Evolutionary conservation across 92 coral and sea anemone genomes (phyloP).

Genomic region (Zoanthus gigantus): DNA sequence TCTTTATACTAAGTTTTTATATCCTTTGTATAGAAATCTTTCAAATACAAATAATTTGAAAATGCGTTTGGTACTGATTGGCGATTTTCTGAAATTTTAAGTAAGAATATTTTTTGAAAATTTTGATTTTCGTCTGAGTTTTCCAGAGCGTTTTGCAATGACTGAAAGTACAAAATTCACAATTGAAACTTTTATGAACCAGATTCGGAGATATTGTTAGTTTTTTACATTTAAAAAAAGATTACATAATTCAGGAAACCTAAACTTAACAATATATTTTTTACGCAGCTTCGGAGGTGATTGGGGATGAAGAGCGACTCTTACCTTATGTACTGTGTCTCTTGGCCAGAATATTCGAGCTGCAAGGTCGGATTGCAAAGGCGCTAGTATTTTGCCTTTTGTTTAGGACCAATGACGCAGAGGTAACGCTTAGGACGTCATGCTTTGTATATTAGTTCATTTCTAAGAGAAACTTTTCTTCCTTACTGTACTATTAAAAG

Average conservation of each 20-base stretch:
- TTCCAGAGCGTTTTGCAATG: too few species aligned
- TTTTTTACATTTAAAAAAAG: not conserved
- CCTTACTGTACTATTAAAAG: too few species aligned
- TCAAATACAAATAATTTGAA: too few species aligned
- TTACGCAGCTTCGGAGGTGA: not conserved
- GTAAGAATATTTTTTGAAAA: too few species aligned
- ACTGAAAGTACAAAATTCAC: too few species aligned
- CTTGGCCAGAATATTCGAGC: conserved; percentile 17
- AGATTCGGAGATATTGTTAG: not conserved
- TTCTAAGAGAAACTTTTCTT: too few species aligned
- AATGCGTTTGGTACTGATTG: too few species aligned
- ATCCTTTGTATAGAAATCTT: too few species aligned
- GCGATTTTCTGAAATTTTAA: too few species aligned
- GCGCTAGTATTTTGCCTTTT: not conserved
- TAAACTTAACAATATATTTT: not conserved
- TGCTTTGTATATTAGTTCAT: not conserved
- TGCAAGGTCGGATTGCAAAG: not conserved
- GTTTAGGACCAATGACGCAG: conserved; percentile 1
- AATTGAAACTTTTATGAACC: not conserved
- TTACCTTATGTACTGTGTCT: not conserved
- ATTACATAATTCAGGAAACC: not conserved
- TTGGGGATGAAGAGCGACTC: not conserved
- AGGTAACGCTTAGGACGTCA: not conserved
- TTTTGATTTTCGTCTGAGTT: too few species aligned
- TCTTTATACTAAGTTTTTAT: too few species aligned